Base-by-base conservation (phyloP, 1,140 invertebrate species). In the Hirudo medicinalis region DNA sequence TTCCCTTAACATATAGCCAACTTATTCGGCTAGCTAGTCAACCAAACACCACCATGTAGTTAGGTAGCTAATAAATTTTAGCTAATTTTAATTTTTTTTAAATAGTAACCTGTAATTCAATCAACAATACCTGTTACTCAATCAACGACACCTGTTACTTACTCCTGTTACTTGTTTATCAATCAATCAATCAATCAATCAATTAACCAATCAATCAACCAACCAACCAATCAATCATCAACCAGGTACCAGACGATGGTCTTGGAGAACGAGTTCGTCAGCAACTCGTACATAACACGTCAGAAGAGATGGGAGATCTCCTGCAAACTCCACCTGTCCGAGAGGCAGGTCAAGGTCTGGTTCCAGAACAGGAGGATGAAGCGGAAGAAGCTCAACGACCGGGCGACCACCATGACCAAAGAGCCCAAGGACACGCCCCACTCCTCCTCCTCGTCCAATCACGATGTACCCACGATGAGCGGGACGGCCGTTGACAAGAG, bases 331-430 rank as follows among this genome's bases (percentile, higher is more conserved):
- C 91, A 90, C 81, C 85, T 94, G 57, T 90, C 90, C 72, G 93
- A 96, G 81, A 85, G 91, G 75, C 90, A 91, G 83, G 90, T 91
- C 75, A 74, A 74, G 40, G 81, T 83, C 40, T 83, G 82, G 82
- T 83, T 97, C 85, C 93, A 97, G 84, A 97, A 97, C 83, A 85
- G 94, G 72, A 86, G 94, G 74, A 97, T 97, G 94, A 97, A 97
- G 83, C 94, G 93, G 90, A 97, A 97, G 87, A 97, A 97, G 85
- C 72, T 82, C 27, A 80, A 80, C 71, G 78, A 79, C 71, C 67
- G 80, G 63, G 75, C 75, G 20, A 76, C 75, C 54, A 68, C 72
- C 49, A 54, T 73, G 69, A 70, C 69, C 20, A 73, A 73, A 53
- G 72, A 73, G 25, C 69, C 67, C 27, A 68, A 43, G 13, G 27